Base-by-base conservation (phyloP, 2,113 vertebrate species). In the Cyanoramphus novaezelandiae region DNA sequence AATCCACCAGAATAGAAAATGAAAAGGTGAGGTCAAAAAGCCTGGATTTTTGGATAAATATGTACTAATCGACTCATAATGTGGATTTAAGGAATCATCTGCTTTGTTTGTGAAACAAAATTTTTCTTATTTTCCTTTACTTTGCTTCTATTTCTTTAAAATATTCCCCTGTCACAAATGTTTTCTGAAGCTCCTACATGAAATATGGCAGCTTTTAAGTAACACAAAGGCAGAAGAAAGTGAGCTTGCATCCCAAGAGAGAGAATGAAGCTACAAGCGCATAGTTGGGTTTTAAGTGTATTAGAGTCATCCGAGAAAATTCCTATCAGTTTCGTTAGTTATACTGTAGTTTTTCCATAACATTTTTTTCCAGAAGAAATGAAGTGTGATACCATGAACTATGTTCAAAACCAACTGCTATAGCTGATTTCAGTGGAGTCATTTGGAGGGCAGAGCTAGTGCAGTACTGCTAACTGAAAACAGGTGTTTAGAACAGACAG, bases 391-490 rank as follows among this genome's bases (percentile, higher is more conserved):
- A n/a, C 43, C 60, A 23, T 9, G 15, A 44, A 37, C 4, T 79
- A 47, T 33, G 41, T 69, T 95, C 90, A 93, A 92, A 94, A 80
- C 49, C 88, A 92, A 52, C 10, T 44, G 44, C 76, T 74, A 62
- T 93, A 5, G 0, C 52, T 92, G 80, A 90, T 90, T 96, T 90
- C 93, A 92, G 76, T 43, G 60, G 55, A 91, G 90, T 41, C 20
- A 0, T 47, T 78, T 0, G 0, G 62, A 88, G 28, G 43, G 23
- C 57, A 93, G 94, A 86, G 14, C 37, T 44, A 75, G 39, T 16
- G 29, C 55, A 94, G 76, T 64, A 67, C 31, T 75, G 63, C 33
- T 96, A 93, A 95, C 81, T 21, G 39, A 90, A 96, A 97, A 60
- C 86, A 95, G 72, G 69, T 92, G 76, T 88, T 90, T 41, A 75